Base-by-base conservation (phyloP, 2,888 invertebrate species). In the Deilephila porcellus region DNA sequence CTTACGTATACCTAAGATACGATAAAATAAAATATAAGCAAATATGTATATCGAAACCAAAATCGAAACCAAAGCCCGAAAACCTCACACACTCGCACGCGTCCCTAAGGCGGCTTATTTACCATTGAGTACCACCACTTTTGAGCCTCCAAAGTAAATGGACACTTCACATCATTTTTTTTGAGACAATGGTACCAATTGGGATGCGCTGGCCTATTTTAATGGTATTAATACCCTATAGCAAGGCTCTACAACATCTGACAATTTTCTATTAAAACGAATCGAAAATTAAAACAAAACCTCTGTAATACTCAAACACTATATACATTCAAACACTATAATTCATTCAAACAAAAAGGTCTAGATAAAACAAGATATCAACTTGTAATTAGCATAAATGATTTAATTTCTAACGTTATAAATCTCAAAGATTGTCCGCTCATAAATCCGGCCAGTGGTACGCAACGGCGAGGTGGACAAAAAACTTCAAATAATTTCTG, bases 371-470 rank as follows among this genome's bases (percentile, higher is more conserved):
- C 56, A 56, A 64, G 64, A 64, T 64, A 67, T 25, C 45, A n/a
- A 56, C 56, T 25, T 67, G 8, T n/a, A 67, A 67, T 67, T 67
- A 67, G 52, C 67, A 67, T 67, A 67, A 71, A 59, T 59, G 59
- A 71, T 59, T 59, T 71, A 71, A 59, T 60, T 37, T 34, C 37
- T 32, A 53, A n/a, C 32, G 45, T 45, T 45, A 56, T 53, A 29
- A 19, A 63, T 63, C 29, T 32, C 6, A 7, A 62, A 34, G 32
- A 63, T 53, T 56, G 32, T 56, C n/a, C 56, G 52, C 53, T n/a
- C n/a, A 59, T 34, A 53, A 63, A 63, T 64, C 60, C 19, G 17
- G 20, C 45, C 45, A 59, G 34, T 71, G 64, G 34, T 71, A 56
- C 64, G 20, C 34, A 19, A 37, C 37, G 37, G 19, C 56, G 25